Percentiles rank a stretch among this genome's conserved stretches.
Evolutionary conservation across 2,797 vertebrate genomes (phyloP).

Genomic region (Triplophysa yarkandensis): DNA sequence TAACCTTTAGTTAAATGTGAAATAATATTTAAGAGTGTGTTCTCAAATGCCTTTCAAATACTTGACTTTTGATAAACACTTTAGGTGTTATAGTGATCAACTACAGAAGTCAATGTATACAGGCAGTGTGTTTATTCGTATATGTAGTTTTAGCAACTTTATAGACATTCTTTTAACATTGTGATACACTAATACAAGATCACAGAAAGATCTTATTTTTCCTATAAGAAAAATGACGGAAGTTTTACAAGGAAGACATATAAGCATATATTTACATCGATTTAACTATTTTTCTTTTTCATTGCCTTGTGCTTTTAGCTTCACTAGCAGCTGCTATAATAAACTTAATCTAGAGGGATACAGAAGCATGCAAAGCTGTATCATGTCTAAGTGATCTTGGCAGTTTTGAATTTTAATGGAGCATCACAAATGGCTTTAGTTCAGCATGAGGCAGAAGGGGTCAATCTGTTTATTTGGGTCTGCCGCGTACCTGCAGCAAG

Average conservation of each 20-base stretch:
- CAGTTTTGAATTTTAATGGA: constrained; percentile 37
- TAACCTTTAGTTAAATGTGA: background rate
- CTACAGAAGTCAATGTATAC: constrained; percentile 19
- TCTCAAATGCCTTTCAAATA: background rate
- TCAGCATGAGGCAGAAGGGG: background rate
- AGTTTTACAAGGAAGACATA: constrained; percentile 16
- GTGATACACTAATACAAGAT: background rate
- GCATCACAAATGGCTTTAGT: constrained; percentile 29
- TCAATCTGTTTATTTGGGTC: constrained; percentile 72
- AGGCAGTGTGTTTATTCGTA: constrained; percentile 41
- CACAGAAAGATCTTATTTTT: constrained; percentile 15
- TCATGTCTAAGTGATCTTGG: constrained; percentile 37
- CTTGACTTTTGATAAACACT: background rate
- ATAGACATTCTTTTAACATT: constrained; percentile 2
- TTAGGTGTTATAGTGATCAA: constrained; percentile 5
- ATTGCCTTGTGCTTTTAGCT: constrained; percentile 25
- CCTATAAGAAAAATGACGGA: background rate
- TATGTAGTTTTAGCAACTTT: background rate
- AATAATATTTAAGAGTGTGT: background rate
- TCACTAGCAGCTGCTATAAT: constrained; percentile 31
- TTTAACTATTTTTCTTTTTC: constrained; percentile 30
- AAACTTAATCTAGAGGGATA: constrained; percentile 9
- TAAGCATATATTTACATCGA: constrained; percentile 47
- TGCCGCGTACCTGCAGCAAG: constrained; percentile 86
- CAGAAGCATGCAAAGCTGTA: constrained; percentile 40